Base-by-base conservation (phyloP, 2,888 invertebrate species). In the Volucella bombylans region DNA sequence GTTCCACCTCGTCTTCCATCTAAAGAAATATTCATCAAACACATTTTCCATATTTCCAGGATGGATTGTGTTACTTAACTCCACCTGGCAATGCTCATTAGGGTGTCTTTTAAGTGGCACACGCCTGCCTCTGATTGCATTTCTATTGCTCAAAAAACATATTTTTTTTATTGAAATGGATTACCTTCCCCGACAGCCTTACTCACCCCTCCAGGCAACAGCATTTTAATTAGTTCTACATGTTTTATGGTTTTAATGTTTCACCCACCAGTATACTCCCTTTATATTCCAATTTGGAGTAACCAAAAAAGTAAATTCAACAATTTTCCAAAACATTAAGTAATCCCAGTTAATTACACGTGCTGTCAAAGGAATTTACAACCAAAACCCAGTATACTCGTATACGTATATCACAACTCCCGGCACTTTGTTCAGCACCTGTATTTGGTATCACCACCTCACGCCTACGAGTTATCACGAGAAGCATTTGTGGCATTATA, bases 261-360 rank as follows among this genome's bases (percentile, higher is more conserved):
- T 31, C 54, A 47, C 50, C 54, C 73, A 64, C 78, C 41, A 55
- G 50, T 1, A 23, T 0, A 4, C 0, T 31, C 6, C 1, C 31
- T 31, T 31, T 6, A 31, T 31, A 31, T 31, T 31, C 31, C 31
- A 0, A 31, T 31, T 31, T 1, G 6, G 31, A 31, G 6, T 15
- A 23, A 62, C 62, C 15, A 61, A 49, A 57, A 82, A 62, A 54
- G 41, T 38, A 67, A 81, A 77, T 49, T 77, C 76, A 81, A 76
- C 85, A 72, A 85, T 85, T 85, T 85, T 77, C 85, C 85, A 72
- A 72, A 72, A 81, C 85, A 85, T 85, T 85, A 81, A 77, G 47
- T 81, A 77, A 85, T 72, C 64, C 85, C 43, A 81, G 76, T 85
- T 85, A 81, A 85, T 85, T 77, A 81, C 72, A 77, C 52, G 57